These are phyloP conservation scores for Hemiscyllium ocellatum DNA, from an alignment of 2,113 vertebrate species.

Conservation along the genomic window DNA sequence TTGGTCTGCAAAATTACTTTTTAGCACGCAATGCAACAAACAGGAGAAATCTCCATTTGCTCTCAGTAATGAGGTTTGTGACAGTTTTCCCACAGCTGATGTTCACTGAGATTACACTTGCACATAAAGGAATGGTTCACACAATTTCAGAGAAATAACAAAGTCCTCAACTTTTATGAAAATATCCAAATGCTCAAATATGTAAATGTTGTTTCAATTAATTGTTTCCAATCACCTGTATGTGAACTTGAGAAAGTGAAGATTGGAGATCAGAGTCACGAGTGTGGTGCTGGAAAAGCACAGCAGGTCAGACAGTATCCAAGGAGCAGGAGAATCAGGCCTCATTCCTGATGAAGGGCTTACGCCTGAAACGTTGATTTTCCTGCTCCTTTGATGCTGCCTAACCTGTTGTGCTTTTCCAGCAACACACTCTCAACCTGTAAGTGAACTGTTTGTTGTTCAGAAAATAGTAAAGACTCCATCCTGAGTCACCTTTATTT, in stretches of 20 bases:
- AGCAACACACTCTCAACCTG: too few relatives aligned
- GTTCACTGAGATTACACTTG: neutral
- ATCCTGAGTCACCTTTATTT: neutral
- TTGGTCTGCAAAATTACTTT: conserved; percentile 45
- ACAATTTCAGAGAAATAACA: neutral
- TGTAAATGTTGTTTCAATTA: neutral
- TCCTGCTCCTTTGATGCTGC: too few relatives aligned
- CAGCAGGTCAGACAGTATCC: too few relatives aligned
- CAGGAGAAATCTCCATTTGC: neutral
- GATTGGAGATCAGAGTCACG: too few relatives aligned
- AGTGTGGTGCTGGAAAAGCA: too few relatives aligned
- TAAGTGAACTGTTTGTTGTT: neutral
- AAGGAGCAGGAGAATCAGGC: too few relatives aligned
- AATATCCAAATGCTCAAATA: neutral
- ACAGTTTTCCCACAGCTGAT: neutral
- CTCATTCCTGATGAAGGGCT: too few relatives aligned
- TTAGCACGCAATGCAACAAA: conserved; percentile 46
- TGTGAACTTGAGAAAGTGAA: too few relatives aligned
- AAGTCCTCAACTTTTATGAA: neutral
- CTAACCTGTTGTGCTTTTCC: too few relatives aligned
- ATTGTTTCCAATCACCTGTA: neutral
- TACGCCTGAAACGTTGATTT: too few relatives aligned
- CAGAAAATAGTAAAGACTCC: neutral
- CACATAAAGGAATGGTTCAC: neutral
- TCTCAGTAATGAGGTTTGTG: neutral